Evolutionary conservation across 2,888 invertebrate genomes (phyloP), one percentile per base, ranked within the genome.

Genomic region (Tipula unca): DNA sequence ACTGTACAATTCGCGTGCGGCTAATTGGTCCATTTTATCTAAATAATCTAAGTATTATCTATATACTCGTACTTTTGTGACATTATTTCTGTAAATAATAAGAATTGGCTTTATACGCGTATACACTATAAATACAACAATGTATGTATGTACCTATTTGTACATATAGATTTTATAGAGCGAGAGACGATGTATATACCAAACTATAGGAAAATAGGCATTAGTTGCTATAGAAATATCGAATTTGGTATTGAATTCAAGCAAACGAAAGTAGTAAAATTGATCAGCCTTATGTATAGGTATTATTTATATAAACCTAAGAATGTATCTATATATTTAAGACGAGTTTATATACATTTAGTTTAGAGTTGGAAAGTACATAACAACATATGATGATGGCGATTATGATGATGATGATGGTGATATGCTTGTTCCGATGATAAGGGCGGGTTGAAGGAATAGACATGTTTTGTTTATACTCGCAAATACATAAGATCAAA

Each of bases 141-240:
- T 39, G 10, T 13, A 39, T 10, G 39, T 13, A 39, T 39, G 39
- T n/a, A n/a, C n/a, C n/a, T n/a, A 39, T 32, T 32, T 39, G 39
- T 39, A 39, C 39, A 39, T 35, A 35, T 35, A 39, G 2, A 39
- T 39, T 39, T 39, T 39, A 39, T 39, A 39, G 39, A 39, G 39
- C 13, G 39, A 39, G 39, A 10, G 20, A 69, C 25, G 69, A 20
- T 48, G 25, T 25, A 69, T 14, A 48, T 17, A 3, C 8, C 20
- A 1, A 25, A 25, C 17, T 17, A 54, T 1, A 54, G 5, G 17
- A 54, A 69, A 69, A 69, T 69, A 69, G 69, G 69, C 69, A 25
- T 69, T 69, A 69, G 69, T 69, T 69, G 69, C 69, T 69, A 25
- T 69, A 69, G 69, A 69, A 69, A 69, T 69, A 69, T 69, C 69